Conservation (phyloP, 2,888 invertebrate genomes). For the Caenorhabditis sp. region DNA sequence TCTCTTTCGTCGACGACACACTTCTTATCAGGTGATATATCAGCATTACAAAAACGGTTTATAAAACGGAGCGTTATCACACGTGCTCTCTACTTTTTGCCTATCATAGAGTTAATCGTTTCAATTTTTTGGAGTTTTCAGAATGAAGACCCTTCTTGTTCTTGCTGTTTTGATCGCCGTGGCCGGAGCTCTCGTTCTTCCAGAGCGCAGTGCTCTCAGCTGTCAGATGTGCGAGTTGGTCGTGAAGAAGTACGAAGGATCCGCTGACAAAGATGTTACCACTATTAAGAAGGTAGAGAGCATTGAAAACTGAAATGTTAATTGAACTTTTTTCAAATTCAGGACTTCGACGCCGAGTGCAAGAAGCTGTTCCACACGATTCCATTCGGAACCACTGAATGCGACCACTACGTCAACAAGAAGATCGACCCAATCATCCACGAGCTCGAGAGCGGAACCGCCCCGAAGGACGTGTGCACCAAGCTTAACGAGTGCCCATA, state of each 20-base stretch:
- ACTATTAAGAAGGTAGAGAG: constrained; percentile 59
- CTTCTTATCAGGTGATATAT: constrained; percentile 32
- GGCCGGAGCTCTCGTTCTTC: constrained; percentile 46
- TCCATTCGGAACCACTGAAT: constrained; percentile 63
- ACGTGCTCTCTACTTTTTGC: constrained; percentile 13
- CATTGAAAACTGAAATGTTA: neutral
- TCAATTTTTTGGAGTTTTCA: constrained; percentile 15
- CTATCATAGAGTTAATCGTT: constrained; percentile 1
- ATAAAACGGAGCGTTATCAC: constrained; percentile 40
- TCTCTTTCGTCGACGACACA: constrained; percentile 30
- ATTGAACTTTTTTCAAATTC: neutral
- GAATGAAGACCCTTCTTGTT: constrained; percentile 61
- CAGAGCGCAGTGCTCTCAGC: constrained; percentile 56
- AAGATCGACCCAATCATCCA: constrained; percentile 69
- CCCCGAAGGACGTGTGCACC: constrained; percentile 68
- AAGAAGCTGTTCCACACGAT: constrained; percentile 61
- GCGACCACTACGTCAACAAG: constrained; percentile 64
- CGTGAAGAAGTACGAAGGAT: constrained; percentile 61
- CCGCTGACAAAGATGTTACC: constrained; percentile 64
- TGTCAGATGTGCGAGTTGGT: constrained; percentile 70
- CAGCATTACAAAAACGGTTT: constrained; percentile 12
- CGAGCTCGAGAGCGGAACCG: constrained; percentile 71
- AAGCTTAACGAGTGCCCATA: constrained; percentile 58
- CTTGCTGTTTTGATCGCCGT: constrained; percentile 57
- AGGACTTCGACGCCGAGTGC: neutral